A percentile compares a stretch with the other conserved stretches of the same genome.
phyloP scores from a whole-genome alignment of 2,113 vertebrate species.

The Sarotherodon lohbergeri region DNA sequence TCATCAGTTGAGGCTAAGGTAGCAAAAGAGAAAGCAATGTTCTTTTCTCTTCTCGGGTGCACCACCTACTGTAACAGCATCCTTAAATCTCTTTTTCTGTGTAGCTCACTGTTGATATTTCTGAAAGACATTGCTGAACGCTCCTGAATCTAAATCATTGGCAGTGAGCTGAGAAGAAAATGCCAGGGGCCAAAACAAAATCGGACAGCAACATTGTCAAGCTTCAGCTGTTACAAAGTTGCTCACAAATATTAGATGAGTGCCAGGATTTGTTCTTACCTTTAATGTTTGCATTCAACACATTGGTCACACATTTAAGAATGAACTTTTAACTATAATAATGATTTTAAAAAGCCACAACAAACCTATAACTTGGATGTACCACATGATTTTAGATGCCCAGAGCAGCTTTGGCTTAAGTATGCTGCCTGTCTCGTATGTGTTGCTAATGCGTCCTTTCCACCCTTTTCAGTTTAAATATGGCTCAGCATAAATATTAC shows the following conservation, averaged over 20 bases:
- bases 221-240: neutral
- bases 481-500: conserved; percentile 43
- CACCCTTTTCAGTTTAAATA: conserved; percentile 12
- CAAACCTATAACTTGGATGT: neutral
- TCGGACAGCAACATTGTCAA: neutral
- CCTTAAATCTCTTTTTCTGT: neutral
- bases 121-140: neutral
- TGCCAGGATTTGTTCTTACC: neutral
- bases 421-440: neutral
- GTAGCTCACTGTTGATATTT: neutral
- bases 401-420: neutral
- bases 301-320: neutral
- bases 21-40: neutral
- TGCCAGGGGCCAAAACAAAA: neutral
- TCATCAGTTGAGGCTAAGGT: neutral
- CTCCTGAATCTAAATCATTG: neutral
- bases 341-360: neutral
- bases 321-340: neutral
- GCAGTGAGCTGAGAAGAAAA: neutral
- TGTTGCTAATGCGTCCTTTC: neutral
- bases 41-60: neutral
- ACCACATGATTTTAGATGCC: neutral
- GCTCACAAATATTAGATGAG: neutral
- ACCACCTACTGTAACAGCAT: neutral
- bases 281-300: neutral